Percentiles rank a stretch among this genome's conserved stretches.
phyloP scores from a whole-genome alignment of 2,888 invertebrate genomes.

The Apomyelois bistriatella region DNA sequence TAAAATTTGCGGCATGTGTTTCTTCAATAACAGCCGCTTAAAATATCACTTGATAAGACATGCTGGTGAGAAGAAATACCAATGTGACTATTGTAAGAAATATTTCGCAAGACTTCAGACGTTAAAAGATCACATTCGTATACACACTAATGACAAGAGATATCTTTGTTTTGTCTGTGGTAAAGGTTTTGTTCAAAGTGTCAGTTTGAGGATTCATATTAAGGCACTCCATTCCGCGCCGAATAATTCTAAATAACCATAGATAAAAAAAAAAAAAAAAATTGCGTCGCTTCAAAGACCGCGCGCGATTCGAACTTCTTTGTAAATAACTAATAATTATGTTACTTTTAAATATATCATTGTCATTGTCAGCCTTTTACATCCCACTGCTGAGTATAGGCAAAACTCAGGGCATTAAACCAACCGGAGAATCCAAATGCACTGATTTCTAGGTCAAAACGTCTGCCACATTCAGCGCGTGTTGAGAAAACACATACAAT shows the following conservation, averaged over 20 bases:
- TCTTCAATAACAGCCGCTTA: neutral
- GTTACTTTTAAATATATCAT: too few species aligned
- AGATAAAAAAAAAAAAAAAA: neutral
- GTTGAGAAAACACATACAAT: too few species aligned
- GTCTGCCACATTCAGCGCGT: too few species aligned
- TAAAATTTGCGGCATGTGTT: neutral
- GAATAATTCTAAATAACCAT: neutral
- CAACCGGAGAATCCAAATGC: too few species aligned
- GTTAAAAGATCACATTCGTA: constrained; percentile 40
- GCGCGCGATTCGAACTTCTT: too few species aligned
- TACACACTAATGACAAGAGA: constrained; percentile 39
- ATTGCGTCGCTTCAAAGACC: too few species aligned
- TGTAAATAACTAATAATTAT: too few species aligned
- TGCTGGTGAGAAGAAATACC: constrained; percentile 10
- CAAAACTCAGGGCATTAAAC: too few species aligned
- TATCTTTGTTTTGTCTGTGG: constrained; percentile 37
- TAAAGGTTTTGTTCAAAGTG: constrained; percentile 37
- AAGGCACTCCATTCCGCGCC: constrained; percentile 26
- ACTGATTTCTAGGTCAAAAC: too few species aligned
- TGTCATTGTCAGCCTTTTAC: too few species aligned
- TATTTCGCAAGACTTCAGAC: constrained; percentile 21
- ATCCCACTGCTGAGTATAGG: too few species aligned
- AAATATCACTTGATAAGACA: constrained; percentile 11
- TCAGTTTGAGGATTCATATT: constrained; percentile 38
- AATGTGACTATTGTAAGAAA: constrained; percentile 13